Base-by-base conservation (phyloP, 2,888 invertebrate genomes). In the Cyclophora punctaria region DNA sequence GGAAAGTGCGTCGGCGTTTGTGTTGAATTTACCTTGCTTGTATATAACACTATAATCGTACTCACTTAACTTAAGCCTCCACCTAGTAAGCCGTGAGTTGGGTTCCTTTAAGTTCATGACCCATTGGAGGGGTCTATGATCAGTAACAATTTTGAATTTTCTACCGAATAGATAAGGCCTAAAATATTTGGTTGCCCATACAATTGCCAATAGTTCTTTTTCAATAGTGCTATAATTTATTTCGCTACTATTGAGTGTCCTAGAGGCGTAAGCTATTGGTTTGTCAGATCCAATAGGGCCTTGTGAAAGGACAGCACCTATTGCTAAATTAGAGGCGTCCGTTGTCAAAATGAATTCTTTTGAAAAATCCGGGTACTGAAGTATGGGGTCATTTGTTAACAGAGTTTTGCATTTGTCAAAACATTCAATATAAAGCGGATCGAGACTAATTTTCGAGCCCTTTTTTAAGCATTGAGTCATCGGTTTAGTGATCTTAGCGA, bases 361-460 rank as follows among this genome's bases (percentile, higher is more conserved):
- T 0, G 45, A 46, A 50, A 75, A 77, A 42, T 78, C 66, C 0
- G 74, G 73, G 42, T 69, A 75, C 50, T 64, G 60, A 2, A 78
- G 51, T 0, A 78, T 61, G 20, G 20, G 20, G 20, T 20, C 20
- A 20, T 20, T 20, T 20, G 20, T 20, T 20, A 20, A 20, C 2
- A 0, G 72, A 71, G n/a, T 63, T 20, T 20, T 20, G 20, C 61
- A 7, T 66, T 62, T 2, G 49, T 56, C 41, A 62, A 41, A 6
- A 62, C 42, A 3, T 20, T 20, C 20, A 62, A 20, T 20, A 20
- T 20, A 20, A 20, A 20, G 20, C 20, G 20, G 20, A 20, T 20
- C 20, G 20, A 20, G 20, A 20, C 2, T 20, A 20, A 20, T 20
- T 20, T 20, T 20, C 20, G 20, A 20, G 20, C 20, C 20, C 20